Conservation (phyloP, 2,113 vertebrate genomes). For the Odocoileus hemionus region DNA sequence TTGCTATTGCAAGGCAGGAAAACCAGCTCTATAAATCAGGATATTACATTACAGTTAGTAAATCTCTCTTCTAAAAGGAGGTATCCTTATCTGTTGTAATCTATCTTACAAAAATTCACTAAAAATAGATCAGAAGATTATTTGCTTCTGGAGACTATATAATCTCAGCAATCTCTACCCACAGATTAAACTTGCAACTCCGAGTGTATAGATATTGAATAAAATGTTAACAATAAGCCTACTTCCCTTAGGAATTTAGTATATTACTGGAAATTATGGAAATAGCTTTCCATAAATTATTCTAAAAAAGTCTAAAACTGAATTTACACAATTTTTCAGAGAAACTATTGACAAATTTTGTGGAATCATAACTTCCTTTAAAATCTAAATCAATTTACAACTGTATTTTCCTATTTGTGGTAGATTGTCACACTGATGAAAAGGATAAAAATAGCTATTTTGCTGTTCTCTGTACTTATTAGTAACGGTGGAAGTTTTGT, state of each 20-base stretch:
- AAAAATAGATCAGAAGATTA: conserved; percentile 33
- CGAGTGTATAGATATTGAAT: not conserved
- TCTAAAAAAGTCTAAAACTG: conserved; percentile 19
- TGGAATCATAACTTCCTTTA: conserved; percentile 26
- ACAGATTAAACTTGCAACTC: conserved; percentile 13
- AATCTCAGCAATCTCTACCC: not conserved
- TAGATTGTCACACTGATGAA: not conserved
- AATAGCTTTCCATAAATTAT: conserved; percentile 1
- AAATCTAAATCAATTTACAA: not conserved
- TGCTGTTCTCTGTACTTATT: not conserved
- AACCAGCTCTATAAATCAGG: not conserved
- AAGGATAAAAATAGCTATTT: not conserved
- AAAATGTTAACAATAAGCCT: conserved; percentile 49
- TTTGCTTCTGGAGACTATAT: not conserved
- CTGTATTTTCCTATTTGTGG: not conserved
- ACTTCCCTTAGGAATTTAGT: conserved; percentile 34
- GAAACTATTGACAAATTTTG: not conserved
- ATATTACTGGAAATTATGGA: conserved; percentile 53
- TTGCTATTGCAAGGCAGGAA: not conserved
- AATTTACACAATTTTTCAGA: conserved; percentile 32
- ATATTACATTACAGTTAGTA: not conserved
- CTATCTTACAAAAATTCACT: not conserved
- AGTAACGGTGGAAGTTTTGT: not conserved
- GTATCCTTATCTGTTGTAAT: not conserved
- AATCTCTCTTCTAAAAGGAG: not conserved